These are phyloP conservation scores for Trachelus troglodyta DNA, from an alignment of 2,888 invertebrate species.

Conservation along the genomic window DNA sequence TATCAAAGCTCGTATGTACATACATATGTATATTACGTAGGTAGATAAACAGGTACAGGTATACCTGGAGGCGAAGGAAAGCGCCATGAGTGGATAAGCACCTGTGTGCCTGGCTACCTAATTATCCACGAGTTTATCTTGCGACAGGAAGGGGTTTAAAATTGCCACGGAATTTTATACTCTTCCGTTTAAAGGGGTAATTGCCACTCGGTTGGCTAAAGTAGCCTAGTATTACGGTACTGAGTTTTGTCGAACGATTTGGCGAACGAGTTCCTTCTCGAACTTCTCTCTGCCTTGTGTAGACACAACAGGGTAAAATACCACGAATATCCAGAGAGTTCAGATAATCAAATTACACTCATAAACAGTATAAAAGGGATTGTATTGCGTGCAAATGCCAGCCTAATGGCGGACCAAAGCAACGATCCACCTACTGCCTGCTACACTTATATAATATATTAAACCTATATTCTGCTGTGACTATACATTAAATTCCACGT, in stretches of 20 bases:
- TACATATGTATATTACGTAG: background rate
- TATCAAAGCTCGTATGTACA: background rate
- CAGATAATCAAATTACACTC: background rate
- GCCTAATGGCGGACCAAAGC: background rate
- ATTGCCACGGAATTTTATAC: background rate
- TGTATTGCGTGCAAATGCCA: background rate
- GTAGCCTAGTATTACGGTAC: background rate
- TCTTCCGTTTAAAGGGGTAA: background rate
- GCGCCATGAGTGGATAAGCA: background rate
- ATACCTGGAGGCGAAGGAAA: background rate
- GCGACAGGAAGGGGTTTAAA: background rate
- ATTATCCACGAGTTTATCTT: background rate
- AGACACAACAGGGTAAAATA: background rate
- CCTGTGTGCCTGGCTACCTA: background rate
- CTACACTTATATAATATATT: background rate
- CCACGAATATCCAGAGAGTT: background rate
- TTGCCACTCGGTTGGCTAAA: background rate
- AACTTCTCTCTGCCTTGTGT: background rate
- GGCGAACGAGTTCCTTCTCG: background rate
- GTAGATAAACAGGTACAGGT: background rate
- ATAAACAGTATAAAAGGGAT: background rate
- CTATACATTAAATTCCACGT: background rate
- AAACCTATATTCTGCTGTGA: background rate
- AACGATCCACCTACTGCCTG: background rate
- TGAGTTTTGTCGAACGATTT: background rate